These are phyloP conservation scores for Helobdella robusta DNA, from an alignment of 2,888 invertebrate genomes.

Conservation along the genomic window DNA sequence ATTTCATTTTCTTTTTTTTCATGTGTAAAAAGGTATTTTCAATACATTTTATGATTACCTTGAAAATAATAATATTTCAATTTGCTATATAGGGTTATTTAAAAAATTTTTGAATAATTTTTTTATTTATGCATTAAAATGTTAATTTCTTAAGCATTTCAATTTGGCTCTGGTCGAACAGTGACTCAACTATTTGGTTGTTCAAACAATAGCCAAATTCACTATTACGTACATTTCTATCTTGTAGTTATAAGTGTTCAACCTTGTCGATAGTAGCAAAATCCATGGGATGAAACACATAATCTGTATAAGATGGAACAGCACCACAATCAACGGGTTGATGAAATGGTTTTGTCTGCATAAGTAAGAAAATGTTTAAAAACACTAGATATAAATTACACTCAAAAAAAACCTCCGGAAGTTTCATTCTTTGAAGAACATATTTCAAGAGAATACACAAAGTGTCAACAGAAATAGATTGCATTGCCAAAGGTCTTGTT, in stretches of 20 bases:
- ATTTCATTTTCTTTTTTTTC: no score
- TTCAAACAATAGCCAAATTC: no score
- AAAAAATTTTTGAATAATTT: not conserved
- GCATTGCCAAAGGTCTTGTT: slow-evolving; percentile 59
- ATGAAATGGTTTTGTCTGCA: slow-evolving; percentile 68
- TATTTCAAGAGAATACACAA: slow-evolving; percentile 68
- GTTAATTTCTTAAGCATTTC: no score
- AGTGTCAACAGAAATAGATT: slow-evolving; percentile 63
- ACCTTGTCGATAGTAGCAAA: slow-evolving; percentile 60
- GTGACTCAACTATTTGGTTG: no score
- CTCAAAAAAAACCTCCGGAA: slow-evolving; percentile 61
- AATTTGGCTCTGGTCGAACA: no score
- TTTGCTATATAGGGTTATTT: not conserved
- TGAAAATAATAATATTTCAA: not conserved
- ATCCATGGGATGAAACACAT: slow-evolving; percentile 78
- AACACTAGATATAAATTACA: no score
- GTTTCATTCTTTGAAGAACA: slow-evolving; percentile 70
- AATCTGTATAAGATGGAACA: slow-evolving; percentile 69
- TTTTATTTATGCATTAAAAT: no score
- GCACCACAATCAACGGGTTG: slow-evolving; percentile 63
- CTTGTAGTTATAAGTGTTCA: no score
- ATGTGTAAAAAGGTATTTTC: no score
- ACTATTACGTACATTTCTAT: no score
- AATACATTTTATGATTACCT: no score
- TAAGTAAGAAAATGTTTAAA: no score